These are phyloP conservation scores for Turnix velox DNA, from an alignment of 2,113 vertebrate genomes.

Conservation along the genomic window DNA sequence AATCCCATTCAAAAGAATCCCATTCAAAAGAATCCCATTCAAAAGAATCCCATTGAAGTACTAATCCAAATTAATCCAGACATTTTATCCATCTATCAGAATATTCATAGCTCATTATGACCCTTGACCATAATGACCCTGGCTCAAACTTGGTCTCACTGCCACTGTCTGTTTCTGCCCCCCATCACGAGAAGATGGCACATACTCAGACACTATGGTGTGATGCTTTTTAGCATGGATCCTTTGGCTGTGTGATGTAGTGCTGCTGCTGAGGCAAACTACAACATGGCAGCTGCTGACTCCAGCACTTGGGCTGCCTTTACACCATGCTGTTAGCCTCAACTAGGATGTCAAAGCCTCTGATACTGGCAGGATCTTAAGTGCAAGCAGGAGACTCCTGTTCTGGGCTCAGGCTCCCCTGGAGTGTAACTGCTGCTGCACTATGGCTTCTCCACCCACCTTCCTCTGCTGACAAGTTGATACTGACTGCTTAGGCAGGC, in stretches of 20 bases:
- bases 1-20: not conserved
- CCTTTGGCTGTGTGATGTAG: too few relatives aligned
- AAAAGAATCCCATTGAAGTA: not conserved
- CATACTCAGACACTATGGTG: rapidly evolving
- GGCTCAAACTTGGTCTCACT: not conserved
- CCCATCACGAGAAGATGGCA: rapidly evolving
- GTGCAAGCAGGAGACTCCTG: not conserved
- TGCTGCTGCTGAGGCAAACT: not conserved
- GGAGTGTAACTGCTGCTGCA: not conserved
- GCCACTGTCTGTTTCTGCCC: not conserved
- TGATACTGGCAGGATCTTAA: not conserved
- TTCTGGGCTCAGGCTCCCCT: not conserved
- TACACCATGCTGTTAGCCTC: not conserved
- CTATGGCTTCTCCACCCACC: not conserved
- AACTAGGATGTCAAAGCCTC: not conserved
- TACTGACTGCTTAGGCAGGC: not conserved
- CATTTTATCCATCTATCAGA: not conserved
- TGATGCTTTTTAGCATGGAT: not conserved
- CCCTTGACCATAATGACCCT: not conserved
- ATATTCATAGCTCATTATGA: not conserved
- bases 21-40: not conserved
- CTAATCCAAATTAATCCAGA: not conserved
- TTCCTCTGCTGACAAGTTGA: not conserved
- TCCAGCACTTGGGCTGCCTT: not conserved
- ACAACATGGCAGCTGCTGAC: not conserved